Evolutionary conservation across 2,113 vertebrate genomes (phyloP), one percentile per base, ranked within the genome.

Genomic region (Eidolon helvum): DNA sequence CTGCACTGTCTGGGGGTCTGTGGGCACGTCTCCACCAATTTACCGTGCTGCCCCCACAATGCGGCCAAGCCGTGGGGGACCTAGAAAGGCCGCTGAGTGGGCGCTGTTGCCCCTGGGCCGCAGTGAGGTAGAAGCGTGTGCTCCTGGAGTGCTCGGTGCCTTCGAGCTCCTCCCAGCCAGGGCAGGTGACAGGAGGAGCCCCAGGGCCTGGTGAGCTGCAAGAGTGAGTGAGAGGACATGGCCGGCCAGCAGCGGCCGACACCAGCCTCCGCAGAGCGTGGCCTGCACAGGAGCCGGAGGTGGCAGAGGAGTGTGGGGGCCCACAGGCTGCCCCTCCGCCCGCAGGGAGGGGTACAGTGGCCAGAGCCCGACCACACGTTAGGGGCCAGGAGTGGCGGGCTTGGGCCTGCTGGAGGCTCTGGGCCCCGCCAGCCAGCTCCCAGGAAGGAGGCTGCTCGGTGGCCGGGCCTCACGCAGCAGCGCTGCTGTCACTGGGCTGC

Each of bases 81-180:
- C 30, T 24, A 26, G 30, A 66, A 33, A 59, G 3, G 38, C 80
- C 0, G 0, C 68, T 0, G 0, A 15, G 79, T 2, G 7, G 71
- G 53, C n/a, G 43, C 59, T 0, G 0, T 10, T 0, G 0, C 33
- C 82, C 57, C 48, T 7, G 22, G 33, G 63, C 14, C 0, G 28
- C 1, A 0, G 38, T 0, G 1, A 7, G 33, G 26, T 53, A n/a
- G 72, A 61, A 61, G 4, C 16, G 50, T 50, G 50, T 50, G 50
- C 50, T 14, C 15, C 50, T 50, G 2, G 63, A 69, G 63, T 6
- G 26, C 38, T 33, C 61, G 0, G 6, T 43, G 82, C 72, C 85
- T 91, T 68, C 77, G 71, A 82, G 43, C 65, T 30, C 69, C 69
- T 82, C 82, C 0, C 1, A 63, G 82, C 75, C 30, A 35, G 33